Percentiles rank a stretch among this genome's conserved stretches.
Conservation (phyloP, 1,140 invertebrate species). For the Chironomus tepperi region DNA sequence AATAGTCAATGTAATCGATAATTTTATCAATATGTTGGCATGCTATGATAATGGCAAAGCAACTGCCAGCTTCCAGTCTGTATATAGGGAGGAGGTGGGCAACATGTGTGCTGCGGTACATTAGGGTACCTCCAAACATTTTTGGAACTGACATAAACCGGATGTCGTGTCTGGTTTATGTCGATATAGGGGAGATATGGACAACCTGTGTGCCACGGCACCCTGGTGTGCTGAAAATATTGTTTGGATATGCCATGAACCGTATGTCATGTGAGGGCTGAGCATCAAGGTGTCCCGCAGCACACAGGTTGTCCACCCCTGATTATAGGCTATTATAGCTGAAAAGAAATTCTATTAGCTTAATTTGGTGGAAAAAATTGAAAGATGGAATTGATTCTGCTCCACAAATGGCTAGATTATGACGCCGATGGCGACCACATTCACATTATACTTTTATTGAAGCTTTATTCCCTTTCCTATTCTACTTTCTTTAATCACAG, state of each 20-base stretch:
- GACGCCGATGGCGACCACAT: not conserved
- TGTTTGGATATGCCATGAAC: too few relatives aligned
- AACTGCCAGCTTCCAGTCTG: not conserved
- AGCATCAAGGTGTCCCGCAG: too few relatives aligned
- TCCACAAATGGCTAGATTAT: not conserved
- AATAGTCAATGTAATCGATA: not conserved
- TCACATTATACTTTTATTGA: constrained; percentile 4
- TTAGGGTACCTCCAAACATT: too few relatives aligned
- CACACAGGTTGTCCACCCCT: too few relatives aligned
- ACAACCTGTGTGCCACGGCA: too few relatives aligned
- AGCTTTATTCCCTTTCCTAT: not conserved
- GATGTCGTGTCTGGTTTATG: too few relatives aligned
- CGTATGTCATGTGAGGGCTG: too few relatives aligned
- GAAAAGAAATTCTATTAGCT: not conserved
- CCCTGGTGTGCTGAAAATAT: too few relatives aligned
- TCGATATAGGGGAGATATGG: too few relatives aligned
- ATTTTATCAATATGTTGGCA: not conserved
- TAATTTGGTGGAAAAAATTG: not conserved
- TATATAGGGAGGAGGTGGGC: not conserved
- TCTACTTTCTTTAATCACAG: not conserved
- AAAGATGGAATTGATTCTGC: not conserved
- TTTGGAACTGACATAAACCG: too few relatives aligned
- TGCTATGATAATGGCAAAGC: not conserved
- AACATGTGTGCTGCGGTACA: too few relatives aligned
- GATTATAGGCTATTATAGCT: not conserved